Percentiles rank a stretch among this genome's conserved stretches.
These are phyloP conservation scores for Elephantulus edwardii DNA, from an alignment of 2,113 vertebrate species.

Conservation along the genomic window DNA sequence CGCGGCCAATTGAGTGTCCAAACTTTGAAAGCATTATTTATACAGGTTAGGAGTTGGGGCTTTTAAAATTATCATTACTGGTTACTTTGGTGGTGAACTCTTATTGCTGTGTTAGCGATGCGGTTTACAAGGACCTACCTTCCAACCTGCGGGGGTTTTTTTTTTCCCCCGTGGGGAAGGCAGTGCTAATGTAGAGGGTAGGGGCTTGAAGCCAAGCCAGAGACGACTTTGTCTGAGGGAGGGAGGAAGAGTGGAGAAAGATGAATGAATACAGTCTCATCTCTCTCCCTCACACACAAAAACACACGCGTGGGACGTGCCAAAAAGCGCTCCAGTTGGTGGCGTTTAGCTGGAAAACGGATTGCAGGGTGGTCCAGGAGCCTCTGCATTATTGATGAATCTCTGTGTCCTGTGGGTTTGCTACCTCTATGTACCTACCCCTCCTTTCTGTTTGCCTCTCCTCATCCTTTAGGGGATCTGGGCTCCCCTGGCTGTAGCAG, in stretches of 20 bases:
- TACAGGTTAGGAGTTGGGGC: background rate
- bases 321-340: conserved; percentile 42
- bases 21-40: conserved; percentile 47
- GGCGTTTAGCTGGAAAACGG: conserved; percentile 52
- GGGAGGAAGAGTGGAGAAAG: background rate
- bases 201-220: background rate
- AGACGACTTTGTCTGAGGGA: background rate
- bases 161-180: background rate
- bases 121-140: background rate
- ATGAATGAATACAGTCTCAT: conserved; percentile 28
- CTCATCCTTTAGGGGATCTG: background rate
- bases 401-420: background rate
- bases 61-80: background rate
- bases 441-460: background rate
- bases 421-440: background rate
- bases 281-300: conserved; percentile 55
- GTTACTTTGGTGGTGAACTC: background rate
- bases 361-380: conserved; percentile 26
- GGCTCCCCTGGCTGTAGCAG: background rate
- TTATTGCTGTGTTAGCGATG: rapidly evolving
- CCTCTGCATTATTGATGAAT: conserved; percentile 49
- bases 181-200: background rate
- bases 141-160: background rate
- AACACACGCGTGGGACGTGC: conserved; percentile 36
- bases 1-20: background rate